A percentile compares a stretch with the other conserved stretches of the same genome.
These are phyloP conservation scores for Clamator glandarius DNA, from an alignment of 2,797 vertebrate species.

Conservation along the genomic window DNA sequence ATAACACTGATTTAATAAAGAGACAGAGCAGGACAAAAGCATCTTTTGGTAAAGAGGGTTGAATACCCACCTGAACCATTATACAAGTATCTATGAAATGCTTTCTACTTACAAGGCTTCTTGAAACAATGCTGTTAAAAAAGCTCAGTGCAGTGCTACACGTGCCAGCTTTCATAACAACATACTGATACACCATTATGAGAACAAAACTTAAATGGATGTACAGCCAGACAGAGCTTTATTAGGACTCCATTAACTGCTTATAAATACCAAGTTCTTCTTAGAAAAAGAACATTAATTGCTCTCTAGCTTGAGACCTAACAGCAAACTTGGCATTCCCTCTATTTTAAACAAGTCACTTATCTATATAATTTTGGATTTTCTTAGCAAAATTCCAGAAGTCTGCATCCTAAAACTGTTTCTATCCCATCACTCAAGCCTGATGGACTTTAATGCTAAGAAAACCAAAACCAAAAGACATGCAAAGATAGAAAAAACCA, in stretches of 20 bases:
- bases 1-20: background rate
- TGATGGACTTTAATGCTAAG: background rate
- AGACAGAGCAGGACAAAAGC: background rate
- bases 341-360: background rate
- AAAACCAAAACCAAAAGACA: background rate
- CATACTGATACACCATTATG: background rate
- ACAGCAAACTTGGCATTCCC: conserved; percentile 2
- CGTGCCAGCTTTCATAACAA: background rate
- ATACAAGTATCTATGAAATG: background rate
- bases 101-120: background rate
- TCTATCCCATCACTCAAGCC: background rate
- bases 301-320: background rate
- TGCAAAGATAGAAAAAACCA: background rate
- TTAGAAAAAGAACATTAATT: conserved; percentile 9
- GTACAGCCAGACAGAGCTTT: background rate
- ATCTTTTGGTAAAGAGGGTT: background rate
- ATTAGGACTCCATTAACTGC: conserved; percentile 2
- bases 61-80: background rate
- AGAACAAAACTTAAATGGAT: background rate
- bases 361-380: background rate
- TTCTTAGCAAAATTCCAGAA: background rate
- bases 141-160: background rate
- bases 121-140: background rate
- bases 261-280: conserved; percentile 51
- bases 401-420: background rate